These are phyloP conservation scores for Anadara kagoshimensis DNA, from an alignment of 1,140 invertebrate genomes.

Conservation along the genomic window DNA sequence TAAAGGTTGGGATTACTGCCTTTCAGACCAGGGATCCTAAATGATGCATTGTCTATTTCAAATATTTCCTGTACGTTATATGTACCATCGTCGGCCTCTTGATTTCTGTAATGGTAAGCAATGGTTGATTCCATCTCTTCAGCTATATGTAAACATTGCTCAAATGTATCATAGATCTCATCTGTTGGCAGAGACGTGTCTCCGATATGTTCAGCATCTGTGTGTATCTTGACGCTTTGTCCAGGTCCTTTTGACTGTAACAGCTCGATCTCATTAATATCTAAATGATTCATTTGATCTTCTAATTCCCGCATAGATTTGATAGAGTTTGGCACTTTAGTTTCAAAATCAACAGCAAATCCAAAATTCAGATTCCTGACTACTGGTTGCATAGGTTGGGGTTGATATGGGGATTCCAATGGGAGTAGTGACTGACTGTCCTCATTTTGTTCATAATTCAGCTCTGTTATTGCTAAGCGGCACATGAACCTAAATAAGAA, in stretches of 20 bases:
- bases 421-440: neutral
- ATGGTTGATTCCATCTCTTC: constrained; percentile 89
- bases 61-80: constrained; percentile 91
- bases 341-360: constrained; percentile 79
- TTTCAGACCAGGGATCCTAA: constrained; percentile 29
- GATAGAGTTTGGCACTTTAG: constrained; percentile 24
- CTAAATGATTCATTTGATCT: constrained; percentile 42
- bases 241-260: constrained; percentile 6
- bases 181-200: constrained; percentile 66
- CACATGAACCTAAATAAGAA: constrained; percentile 76
- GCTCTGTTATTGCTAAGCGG: constrained; percentile 82
- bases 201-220: constrained; percentile 5
- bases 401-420: constrained; percentile 10
- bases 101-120: constrained; percentile 91
- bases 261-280: constrained; percentile 45
- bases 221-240: constrained; percentile 26
- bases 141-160: constrained; percentile 88
- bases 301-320: constrained; percentile 24
- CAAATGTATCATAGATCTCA: constrained; percentile 83
- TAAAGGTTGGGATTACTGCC: no score
- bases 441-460: constrained; percentile 61
- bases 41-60: constrained; percentile 83
- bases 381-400: constrained; percentile 42
- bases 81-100: constrained; percentile 80
- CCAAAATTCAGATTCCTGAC: constrained; percentile 79